phyloP scores from a whole-genome alignment of 1,140 invertebrate genomes.

The Diorhabda sublineata region DNA sequence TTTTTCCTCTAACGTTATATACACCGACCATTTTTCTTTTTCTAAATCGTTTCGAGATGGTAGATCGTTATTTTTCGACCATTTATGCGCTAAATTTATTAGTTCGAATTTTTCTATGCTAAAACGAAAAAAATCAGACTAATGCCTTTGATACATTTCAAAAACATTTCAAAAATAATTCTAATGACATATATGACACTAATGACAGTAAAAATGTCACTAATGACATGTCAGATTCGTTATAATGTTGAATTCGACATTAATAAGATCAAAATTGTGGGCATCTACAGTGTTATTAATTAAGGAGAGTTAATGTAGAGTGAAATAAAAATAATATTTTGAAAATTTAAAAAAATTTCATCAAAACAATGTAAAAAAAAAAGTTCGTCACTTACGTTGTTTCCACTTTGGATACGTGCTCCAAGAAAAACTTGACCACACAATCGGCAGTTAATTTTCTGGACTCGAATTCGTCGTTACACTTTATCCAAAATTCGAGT shows the following conservation, averaged over 20 bases:
- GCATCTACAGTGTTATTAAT: too few species aligned
- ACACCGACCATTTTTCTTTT: constrained; percentile 53
- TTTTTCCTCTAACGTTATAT: constrained; percentile 46
- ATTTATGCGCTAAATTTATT: constrained; percentile 53
- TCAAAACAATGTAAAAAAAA: too few species aligned
- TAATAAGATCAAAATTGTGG: too few species aligned
- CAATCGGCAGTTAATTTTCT: constrained; percentile 51
- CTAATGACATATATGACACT: too few species aligned
- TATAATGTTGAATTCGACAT: too few species aligned
- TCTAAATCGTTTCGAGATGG: constrained; percentile 50
- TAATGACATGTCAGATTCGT: too few species aligned
- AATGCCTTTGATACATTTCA: too few species aligned
- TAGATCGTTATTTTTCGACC: constrained; percentile 50
- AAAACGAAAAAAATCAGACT: constrained; percentile 22
- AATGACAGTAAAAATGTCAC: too few species aligned
- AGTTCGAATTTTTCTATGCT: constrained; percentile 51
- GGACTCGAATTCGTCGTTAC: constrained; percentile 54
- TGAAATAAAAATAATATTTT: too few species aligned
- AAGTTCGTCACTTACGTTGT: not conserved
- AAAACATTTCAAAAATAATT: too few species aligned
- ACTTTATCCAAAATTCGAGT: constrained; percentile 53
- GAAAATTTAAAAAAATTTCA: too few species aligned
- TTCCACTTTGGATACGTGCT: constrained; percentile 50
- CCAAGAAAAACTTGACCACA: constrained; percentile 54
- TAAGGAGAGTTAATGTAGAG: too few species aligned